phyloP scores from a whole-genome alignment of 2,113 vertebrate species.

The Thamnaconus septentrionalis region DNA sequence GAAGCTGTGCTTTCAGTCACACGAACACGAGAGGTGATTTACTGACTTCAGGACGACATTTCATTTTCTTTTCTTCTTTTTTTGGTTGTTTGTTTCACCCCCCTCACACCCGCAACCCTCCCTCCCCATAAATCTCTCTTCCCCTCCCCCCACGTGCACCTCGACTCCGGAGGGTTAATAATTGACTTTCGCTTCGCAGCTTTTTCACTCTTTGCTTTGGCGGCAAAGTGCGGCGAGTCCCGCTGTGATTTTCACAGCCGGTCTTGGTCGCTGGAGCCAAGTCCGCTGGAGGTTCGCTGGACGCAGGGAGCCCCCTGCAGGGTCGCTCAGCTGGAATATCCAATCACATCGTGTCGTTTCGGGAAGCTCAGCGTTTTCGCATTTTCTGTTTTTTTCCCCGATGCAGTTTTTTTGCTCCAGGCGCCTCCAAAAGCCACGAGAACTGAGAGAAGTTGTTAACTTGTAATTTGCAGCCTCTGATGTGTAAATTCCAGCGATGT shows the following conservation, averaged over 20 bases:
- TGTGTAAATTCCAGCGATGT: too few relatives aligned
- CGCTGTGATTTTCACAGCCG: conserved; percentile 46
- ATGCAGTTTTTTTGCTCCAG: too few relatives aligned
- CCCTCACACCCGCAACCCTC: not conserved
- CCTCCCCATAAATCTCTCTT: not conserved
- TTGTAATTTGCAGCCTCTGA: too few relatives aligned
- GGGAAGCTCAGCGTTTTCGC: conserved; percentile 2
- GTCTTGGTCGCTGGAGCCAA: conserved; percentile 28
- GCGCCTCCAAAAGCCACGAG: too few relatives aligned
- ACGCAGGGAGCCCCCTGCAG: conserved; percentile 25
- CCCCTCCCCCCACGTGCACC: not conserved
- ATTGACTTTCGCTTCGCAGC: conserved; percentile 24
- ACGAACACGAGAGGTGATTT: too few relatives aligned
- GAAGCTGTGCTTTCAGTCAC: not conserved
- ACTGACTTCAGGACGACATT: too few relatives aligned
- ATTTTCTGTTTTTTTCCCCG: too few relatives aligned
- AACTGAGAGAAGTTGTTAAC: too few relatives aligned
- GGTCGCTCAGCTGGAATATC: conserved; percentile 50
- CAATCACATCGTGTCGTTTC: conserved; percentile 20
- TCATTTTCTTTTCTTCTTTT: too few relatives aligned
- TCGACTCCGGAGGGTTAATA: conserved; percentile 8
- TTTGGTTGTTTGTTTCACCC: too few relatives aligned
- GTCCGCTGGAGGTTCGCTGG: conserved; percentile 26
- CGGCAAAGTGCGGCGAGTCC: conserved; percentile 19
- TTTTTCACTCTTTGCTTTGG: conserved; percentile 35